Evolutionary conservation across 1,140 invertebrate species (phyloP).

Genomic region (Aplysia californica): DNA sequence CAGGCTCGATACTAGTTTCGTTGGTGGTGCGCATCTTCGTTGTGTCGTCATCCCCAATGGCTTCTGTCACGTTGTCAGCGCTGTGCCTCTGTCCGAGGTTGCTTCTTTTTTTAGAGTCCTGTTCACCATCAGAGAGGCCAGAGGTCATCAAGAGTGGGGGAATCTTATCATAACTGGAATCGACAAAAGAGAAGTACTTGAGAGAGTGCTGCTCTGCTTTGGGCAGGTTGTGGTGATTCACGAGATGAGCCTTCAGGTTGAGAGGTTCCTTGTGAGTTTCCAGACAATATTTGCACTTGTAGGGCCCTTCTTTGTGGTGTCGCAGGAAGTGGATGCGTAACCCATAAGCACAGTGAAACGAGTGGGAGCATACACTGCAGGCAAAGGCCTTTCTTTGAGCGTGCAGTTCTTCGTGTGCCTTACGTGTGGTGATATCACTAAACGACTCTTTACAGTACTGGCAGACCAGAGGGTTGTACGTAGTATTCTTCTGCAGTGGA

Average conservation of each 20-base stretch:
- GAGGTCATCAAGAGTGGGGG: neutral
- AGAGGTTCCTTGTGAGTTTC: neutral
- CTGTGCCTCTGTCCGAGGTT: neutral
- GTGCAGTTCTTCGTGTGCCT: constrained; percentile 19
- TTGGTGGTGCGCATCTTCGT: constrained; percentile 54
- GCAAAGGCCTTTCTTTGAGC: constrained; percentile 17
- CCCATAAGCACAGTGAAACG: constrained; percentile 20
- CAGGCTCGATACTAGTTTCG: neutral
- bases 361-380: constrained; percentile 3
- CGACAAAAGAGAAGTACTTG: constrained; percentile 19
- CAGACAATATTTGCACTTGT: constrained; percentile 23
- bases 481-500: neutral
- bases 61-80: constrained; percentile 5
- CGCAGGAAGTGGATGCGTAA: constrained; percentile 14
- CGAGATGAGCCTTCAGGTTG: constrained; percentile 4
- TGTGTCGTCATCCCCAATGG: constrained; percentile 86
- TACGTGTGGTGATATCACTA: neutral
- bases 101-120: neutral
- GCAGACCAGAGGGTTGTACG: constrained; percentile 1
- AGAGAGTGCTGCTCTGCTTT: constrained; percentile 11
- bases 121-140: constrained; percentile 14
- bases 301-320: constrained; percentile 17
- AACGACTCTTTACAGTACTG: constrained; percentile 23
- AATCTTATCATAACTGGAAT: neutral
- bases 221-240: constrained; percentile 2